Conservation (phyloP, 2,888 invertebrate genomes). For the Synanthedon vespiformis region DNA sequence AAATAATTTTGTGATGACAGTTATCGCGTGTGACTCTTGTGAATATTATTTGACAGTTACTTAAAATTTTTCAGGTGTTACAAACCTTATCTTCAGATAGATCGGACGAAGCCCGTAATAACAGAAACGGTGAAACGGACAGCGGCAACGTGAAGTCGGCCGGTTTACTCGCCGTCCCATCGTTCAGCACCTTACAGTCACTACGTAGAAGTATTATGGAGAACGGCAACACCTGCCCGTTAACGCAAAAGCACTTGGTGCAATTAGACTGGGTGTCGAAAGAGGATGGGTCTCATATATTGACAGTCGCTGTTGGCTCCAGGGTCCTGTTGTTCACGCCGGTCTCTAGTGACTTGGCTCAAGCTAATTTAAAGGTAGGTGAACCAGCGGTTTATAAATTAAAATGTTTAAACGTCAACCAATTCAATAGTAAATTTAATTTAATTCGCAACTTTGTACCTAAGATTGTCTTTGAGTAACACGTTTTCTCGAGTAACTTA, state of each 20-base stretch:
- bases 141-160: constrained; percentile 53
- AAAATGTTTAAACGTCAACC: too few species aligned
- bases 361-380: constrained; percentile 85
- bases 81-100: constrained; percentile 87
- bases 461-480: too few species aligned
- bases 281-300: constrained; percentile 97
- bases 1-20: too few species aligned
- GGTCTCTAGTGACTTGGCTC: constrained; percentile 93
- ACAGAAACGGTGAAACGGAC: constrained; percentile 68
- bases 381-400: too few species aligned
- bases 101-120: constrained; percentile 78
- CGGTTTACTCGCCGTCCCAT: constrained; percentile 86
- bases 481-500: not conserved
- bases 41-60: not conserved
- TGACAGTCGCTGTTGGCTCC: constrained; percentile 96
- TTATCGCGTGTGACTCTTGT: not conserved
- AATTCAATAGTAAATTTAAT: too few species aligned
- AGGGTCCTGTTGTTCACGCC: constrained; percentile 93
- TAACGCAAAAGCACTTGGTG: constrained; percentile 92
- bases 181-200: constrained; percentile 90
- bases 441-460: too few species aligned
- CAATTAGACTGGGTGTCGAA: constrained; percentile 99
- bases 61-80: constrained; percentile 58
- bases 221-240: constrained; percentile 90
- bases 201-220: constrained; percentile 89